Evolutionary conservation across 2,888 invertebrate genomes (phyloP).

Genomic region (Sinelater perroti): DNA sequence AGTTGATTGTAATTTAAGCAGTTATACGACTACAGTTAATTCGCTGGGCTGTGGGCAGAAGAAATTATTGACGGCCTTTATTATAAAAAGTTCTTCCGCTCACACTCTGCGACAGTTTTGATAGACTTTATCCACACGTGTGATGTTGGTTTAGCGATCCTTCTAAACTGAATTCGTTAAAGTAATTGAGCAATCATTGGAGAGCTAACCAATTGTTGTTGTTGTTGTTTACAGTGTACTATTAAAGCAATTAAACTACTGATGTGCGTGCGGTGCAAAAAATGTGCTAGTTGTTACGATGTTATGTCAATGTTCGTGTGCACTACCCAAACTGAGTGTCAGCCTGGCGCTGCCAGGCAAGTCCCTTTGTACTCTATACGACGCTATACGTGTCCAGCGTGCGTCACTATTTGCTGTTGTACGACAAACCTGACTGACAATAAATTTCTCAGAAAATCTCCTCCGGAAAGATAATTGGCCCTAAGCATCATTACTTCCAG

Average conservation of each 20-base stretch:
- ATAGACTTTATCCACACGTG: no score
- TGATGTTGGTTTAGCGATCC: no score
- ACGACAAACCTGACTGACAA: slow-evolving; percentile 18
- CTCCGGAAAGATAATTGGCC: slow-evolving; percentile 27
- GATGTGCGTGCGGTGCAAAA: slow-evolving; percentile 2
- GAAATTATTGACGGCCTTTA: no score
- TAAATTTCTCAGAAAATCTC: slow-evolving; percentile 13
- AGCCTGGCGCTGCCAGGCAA: no score
- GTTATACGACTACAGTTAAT: background rate
- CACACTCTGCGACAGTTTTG: no score
- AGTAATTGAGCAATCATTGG: slow-evolving; percentile 24
- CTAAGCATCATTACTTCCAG: slow-evolving; percentile 12
- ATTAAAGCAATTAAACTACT: background rate
- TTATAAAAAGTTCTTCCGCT: no score
- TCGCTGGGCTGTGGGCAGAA: no score
- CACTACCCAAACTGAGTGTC: background rate
- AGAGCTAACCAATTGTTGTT: slow-evolving; percentile 10
- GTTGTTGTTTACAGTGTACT: slow-evolving; percentile 7
- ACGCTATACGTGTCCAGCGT: no score
- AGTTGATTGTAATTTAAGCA: background rate
- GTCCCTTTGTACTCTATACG: no score
- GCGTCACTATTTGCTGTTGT: slow-evolving; percentile 16
- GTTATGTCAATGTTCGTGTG: background rate
- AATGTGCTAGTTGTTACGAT: background rate
- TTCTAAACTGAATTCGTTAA: background rate